Evolutionary conservation across 1,140 invertebrate genomes (phyloP).

Genomic region (Meloidogyne exigua): DNA sequence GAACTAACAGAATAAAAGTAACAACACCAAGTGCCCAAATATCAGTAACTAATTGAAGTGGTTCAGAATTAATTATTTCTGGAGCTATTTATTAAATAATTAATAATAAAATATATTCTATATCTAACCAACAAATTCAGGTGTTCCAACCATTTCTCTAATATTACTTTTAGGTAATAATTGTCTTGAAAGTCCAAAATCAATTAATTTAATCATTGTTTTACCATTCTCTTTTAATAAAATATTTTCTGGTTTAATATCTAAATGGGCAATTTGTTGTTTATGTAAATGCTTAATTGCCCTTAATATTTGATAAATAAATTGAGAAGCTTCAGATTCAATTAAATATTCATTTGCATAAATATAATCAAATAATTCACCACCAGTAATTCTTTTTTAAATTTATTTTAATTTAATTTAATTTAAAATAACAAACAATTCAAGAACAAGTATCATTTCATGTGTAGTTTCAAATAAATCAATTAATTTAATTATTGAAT

Average conservation of each 20-base stretch:
- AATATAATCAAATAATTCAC: conserved; percentile 70
- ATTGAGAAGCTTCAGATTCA: conserved; percentile 68
- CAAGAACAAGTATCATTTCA: conserved; percentile 68
- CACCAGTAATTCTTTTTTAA: conserved; percentile 67
- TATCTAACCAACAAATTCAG: conserved; percentile 69
- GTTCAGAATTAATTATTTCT: conserved; percentile 68
- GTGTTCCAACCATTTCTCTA: conserved; percentile 69
- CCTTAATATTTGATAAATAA: conserved; percentile 68
- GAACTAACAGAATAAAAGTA: conserved; percentile 66
- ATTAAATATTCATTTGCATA: conserved; percentile 67
- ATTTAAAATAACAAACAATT: conserved; percentile 66
- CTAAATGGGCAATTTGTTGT: conserved; percentile 68
- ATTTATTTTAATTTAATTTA: background rate
- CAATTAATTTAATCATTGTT: conserved; percentile 70
- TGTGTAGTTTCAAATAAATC: conserved; percentile 68
- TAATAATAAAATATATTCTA: background rate
- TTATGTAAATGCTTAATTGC: conserved; percentile 68
- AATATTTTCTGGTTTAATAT: conserved; percentile 71
- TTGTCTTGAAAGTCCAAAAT: conserved; percentile 72
- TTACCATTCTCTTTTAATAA: conserved; percentile 66
- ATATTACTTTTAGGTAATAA: conserved; percentile 65
- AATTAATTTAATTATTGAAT: conserved; percentile 68
- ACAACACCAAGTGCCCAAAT: conserved; percentile 67
- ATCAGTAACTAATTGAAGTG: conserved; percentile 65
- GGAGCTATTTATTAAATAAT: conserved; percentile 64